These are phyloP conservation scores for Acropternis orthonyx DNA, from an alignment of 2,797 vertebrate species.

Conservation along the genomic window DNA sequence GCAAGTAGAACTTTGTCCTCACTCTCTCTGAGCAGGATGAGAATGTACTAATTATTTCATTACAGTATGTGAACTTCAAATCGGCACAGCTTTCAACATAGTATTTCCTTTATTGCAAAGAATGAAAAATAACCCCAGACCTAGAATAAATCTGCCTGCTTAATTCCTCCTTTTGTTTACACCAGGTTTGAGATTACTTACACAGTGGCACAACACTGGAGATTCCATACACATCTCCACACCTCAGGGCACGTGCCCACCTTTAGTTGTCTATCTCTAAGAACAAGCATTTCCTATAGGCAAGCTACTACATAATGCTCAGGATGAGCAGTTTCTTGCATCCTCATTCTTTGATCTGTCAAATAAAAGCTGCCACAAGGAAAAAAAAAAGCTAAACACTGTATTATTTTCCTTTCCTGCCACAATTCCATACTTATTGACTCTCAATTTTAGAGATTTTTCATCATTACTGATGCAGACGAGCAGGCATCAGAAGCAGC, in stretches of 20 bases:
- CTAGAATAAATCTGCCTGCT: neutral
- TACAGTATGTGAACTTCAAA: neutral
- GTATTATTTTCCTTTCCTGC: neutral
- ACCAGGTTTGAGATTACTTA: neutral
- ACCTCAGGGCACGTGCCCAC: neutral
- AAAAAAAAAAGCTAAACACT: neutral
- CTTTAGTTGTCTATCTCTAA: neutral
- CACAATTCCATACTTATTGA: neutral
- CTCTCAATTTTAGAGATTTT: neutral
- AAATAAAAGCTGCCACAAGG: neutral
- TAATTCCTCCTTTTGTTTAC: neutral
- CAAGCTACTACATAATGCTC: neutral
- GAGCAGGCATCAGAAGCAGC: neutral
- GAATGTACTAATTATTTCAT: conserved; percentile 25
- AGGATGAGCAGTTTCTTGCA: neutral
- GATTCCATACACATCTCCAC: neutral
- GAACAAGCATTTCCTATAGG: conserved; percentile 1
- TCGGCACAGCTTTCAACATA: neutral
- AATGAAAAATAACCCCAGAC: conserved; percentile 8
- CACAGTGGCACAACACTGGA: neutral
- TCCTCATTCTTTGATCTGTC: neutral
- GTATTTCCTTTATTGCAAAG: neutral
- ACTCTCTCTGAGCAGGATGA: neutral
- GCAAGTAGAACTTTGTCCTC: neutral
- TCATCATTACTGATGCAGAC: neutral